Conservation (phyloP, 2,797 vertebrate species). For the Todus mexicanus region DNA sequence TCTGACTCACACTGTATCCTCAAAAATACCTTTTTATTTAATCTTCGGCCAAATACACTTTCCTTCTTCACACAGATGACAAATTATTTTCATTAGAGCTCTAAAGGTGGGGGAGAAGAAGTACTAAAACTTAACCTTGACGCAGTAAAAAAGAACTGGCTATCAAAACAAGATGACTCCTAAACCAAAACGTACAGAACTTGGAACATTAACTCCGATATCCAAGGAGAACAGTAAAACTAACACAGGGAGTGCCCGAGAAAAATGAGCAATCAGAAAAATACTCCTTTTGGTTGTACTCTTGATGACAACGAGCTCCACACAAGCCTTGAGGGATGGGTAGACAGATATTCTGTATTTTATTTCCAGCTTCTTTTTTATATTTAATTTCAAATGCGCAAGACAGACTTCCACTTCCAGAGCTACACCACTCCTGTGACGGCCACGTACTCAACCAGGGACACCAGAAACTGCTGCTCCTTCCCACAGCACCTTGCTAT, state of each 20-base stretch:
- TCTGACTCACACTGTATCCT: neutral
- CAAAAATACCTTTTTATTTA: neutral
- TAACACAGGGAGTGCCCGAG: neutral
- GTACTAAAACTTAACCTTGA: neutral
- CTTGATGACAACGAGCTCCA: neutral
- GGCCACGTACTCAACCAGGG: accelerated
- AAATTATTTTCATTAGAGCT: neutral
- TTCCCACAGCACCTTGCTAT: neutral
- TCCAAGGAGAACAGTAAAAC: neutral
- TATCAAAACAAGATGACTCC: neutral
- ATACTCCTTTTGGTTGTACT: neutral
- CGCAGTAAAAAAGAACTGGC: neutral
- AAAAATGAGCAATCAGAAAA: neutral
- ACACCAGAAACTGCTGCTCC: neutral
- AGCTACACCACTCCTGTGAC: neutral
- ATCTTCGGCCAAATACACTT: neutral
- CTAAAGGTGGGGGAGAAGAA: neutral
- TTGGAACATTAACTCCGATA: neutral
- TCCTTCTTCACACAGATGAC: neutral
- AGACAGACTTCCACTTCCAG: neutral
- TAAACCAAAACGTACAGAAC: neutral
- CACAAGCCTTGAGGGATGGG: neutral
- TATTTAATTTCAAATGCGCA: neutral
- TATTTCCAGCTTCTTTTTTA: neutral
- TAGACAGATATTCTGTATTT: neutral